phyloP scores from a whole-genome alignment of 2,797 vertebrate genomes.

The Coreius guichenoti region DNA sequence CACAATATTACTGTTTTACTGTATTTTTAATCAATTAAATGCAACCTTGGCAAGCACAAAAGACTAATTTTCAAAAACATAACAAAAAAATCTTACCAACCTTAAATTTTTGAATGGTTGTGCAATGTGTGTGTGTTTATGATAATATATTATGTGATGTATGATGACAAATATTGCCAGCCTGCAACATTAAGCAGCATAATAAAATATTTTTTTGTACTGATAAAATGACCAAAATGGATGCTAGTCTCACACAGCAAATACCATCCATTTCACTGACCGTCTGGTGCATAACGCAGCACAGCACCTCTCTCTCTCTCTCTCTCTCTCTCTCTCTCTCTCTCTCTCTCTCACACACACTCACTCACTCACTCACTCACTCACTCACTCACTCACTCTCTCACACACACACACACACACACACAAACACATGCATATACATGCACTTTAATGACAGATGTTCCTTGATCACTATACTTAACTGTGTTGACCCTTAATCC shows the following conservation, averaged over 20 bases:
- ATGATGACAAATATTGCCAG: background rate
- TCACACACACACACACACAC: background rate
- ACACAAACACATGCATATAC: too few species aligned
- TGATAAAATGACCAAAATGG: background rate
- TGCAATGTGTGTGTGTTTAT: background rate
- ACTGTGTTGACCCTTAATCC: slow-evolving; percentile 15
- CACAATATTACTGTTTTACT: background rate
- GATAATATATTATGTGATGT: background rate
- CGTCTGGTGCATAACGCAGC: too few species aligned
- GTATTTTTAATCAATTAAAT: background rate
- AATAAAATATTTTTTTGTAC: background rate
- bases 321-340: background rate
- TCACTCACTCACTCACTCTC: background rate
- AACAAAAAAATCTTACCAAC: background rate
- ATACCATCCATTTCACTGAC: background rate
- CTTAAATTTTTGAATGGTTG: background rate
- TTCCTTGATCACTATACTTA: slow-evolving; percentile 13
- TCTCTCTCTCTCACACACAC: too few species aligned
- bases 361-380: too few species aligned
- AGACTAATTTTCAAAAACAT: background rate
- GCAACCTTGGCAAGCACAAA: background rate
- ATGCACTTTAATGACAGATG: slow-evolving; percentile 15
- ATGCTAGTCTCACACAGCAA: background rate
- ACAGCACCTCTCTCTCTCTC: background rate
- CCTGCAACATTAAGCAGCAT: background rate